A percentile compares a stretch with the other conserved stretches of the same genome.
These are phyloP conservation scores for Molorchus minor DNA, from an alignment of 2,888 invertebrate species.

Conservation along the genomic window DNA sequence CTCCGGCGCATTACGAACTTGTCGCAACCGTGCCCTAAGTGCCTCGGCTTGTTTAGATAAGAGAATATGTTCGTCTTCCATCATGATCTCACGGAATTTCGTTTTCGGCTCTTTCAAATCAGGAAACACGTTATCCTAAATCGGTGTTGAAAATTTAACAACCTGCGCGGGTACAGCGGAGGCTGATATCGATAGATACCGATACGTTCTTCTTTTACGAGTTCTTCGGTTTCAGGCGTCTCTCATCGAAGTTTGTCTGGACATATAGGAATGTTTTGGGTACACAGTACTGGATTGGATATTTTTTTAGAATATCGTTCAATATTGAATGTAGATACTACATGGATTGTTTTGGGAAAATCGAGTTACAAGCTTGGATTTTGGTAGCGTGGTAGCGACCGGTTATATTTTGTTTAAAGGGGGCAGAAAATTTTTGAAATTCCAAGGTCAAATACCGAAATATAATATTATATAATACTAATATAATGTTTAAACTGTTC, in stretches of 20 bases:
- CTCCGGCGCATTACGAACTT: no score
- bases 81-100: slow-evolving; percentile 34
- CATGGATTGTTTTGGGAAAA: no score
- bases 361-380: no score
- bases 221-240: not conserved
- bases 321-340: no score
- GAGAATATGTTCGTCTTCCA: slow-evolving; percentile 38
- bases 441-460: no score
- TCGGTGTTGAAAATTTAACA: slow-evolving; percentile 14
- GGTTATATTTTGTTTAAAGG: no score
- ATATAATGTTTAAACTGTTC: no score
- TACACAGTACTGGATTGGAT: no score
- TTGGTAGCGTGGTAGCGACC: no score
- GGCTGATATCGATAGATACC: slow-evolving; percentile 15
- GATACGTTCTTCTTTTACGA: slow-evolving; percentile 19
- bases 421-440: no score
- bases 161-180: slow-evolving; percentile 5
- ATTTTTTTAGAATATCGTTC: no score
- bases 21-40: slow-evolving; percentile 46
- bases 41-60: slow-evolving; percentile 60
- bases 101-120: slow-evolving; percentile 27
- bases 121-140: slow-evolving; percentile 22
- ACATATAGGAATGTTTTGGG: slow-evolving; percentile 6
- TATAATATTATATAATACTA: no score
- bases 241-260: slow-evolving; percentile 8